phyloP scores from a whole-genome alignment of 2,888 invertebrate species.

The Spodoptera littoralis region DNA sequence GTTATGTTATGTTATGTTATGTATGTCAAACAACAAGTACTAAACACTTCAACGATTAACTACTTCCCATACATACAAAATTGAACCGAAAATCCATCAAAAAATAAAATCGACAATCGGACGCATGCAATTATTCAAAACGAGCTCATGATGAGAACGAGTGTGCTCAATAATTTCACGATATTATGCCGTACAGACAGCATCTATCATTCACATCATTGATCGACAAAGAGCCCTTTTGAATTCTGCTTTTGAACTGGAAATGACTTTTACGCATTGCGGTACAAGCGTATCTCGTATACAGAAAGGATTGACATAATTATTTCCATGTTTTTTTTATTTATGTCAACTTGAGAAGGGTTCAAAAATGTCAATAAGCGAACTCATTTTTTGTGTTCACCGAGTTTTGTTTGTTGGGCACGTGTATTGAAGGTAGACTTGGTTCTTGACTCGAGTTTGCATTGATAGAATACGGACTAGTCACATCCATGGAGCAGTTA shows the following conservation, averaged over 20 bases:
- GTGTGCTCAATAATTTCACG: slow-evolving; percentile 46
- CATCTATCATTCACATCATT: slow-evolving; percentile 51
- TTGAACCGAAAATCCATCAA: slow-evolving; percentile 25
- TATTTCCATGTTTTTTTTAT: slow-evolving; percentile 19
- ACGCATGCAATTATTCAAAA: slow-evolving; percentile 38
- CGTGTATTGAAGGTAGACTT: too few species aligned
- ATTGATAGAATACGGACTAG: too few species aligned
- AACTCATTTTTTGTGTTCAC: not conserved
- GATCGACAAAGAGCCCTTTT: slow-evolving; percentile 54
- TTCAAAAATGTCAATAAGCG: slow-evolving; percentile 9
- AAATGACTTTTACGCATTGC: slow-evolving; percentile 51
- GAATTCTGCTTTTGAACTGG: slow-evolving; percentile 29
- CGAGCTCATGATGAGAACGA: slow-evolving; percentile 22
- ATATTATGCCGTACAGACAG: slow-evolving; percentile 34
- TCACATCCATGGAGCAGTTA: too few species aligned
- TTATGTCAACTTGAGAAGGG: slow-evolving; percentile 9
- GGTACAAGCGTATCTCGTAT: slow-evolving; percentile 14
- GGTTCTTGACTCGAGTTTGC: too few species aligned
- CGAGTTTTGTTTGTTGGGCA: too few species aligned
- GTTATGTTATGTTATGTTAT: too few species aligned
- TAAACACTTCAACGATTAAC: too few species aligned
- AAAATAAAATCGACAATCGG: slow-evolving; percentile 17
- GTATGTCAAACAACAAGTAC: too few species aligned
- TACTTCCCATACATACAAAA: not conserved
- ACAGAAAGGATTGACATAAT: slow-evolving; percentile 23